Conservation (phyloP, 2,113 vertebrate genomes). For the Rallus limicola region DNA sequence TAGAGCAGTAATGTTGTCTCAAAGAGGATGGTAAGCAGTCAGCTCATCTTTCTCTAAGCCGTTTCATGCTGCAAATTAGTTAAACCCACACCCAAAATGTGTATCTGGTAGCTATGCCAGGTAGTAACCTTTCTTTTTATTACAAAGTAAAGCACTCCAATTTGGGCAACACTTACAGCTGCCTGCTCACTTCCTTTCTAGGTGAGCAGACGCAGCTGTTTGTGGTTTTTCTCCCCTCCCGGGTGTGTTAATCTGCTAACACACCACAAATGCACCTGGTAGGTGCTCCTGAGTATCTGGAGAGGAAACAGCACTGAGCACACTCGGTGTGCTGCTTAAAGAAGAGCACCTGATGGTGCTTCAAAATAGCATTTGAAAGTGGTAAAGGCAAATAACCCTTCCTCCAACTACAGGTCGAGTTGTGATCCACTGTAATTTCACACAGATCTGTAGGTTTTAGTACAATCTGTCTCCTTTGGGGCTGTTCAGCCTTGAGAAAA, state of each 20-base stretch:
- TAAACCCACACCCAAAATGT: not conserved
- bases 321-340: fast-evolving
- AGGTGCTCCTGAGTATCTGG: not conserved
- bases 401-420: not conserved
- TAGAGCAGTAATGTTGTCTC: not conserved
- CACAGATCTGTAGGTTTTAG: not conserved
- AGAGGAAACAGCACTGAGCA: not conserved
- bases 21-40: not conserved
- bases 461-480: not conserved
- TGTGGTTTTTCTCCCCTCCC: not conserved
- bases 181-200: not conserved
- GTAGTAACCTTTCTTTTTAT: not conserved
- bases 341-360: not conserved
- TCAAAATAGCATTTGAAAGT: slow-evolving; percentile 47
- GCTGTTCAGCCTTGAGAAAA: no score
- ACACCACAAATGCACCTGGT: not conserved
- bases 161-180: not conserved
- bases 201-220: not conserved
- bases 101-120: not conserved
- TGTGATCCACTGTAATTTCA: not conserved
- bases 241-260: fast-evolving
- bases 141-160: not conserved
- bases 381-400: not conserved
- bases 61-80: not conserved
- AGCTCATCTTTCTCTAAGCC: not conserved